Conservation (phyloP, 2,113 vertebrate genomes). For the Pseudonaja textilis region DNA sequence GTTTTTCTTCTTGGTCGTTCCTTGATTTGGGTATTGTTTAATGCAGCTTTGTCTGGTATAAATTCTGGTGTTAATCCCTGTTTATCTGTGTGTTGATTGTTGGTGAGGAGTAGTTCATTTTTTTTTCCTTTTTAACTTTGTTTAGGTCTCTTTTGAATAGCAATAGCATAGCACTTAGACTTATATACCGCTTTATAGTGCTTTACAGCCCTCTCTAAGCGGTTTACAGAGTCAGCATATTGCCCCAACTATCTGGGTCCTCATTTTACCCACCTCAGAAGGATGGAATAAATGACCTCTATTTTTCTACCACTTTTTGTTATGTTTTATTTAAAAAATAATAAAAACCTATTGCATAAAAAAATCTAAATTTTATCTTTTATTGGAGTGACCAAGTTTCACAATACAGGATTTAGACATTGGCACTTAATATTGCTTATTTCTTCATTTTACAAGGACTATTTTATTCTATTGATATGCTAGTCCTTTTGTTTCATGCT, state of each 20-base stretch:
- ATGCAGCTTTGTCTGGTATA: neutral
- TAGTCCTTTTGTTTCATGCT: conserved; percentile 31
- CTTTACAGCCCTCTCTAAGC: too few relatives aligned
- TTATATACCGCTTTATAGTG: too few relatives aligned
- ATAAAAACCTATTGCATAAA: neutral
- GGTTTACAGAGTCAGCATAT: too few relatives aligned
- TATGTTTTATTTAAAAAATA: neutral
- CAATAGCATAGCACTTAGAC: too few relatives aligned
- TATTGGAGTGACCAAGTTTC: conserved; percentile 8
- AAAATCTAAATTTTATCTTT: neutral
- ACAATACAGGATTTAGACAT: conserved; percentile 29
- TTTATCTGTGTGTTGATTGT: neutral
- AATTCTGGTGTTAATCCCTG: neutral
- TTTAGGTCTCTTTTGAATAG: neutral
- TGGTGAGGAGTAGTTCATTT: neutral
- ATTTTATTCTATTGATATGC: conserved; percentile 10
- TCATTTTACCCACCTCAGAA: too few relatives aligned
- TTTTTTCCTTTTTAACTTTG: neutral
- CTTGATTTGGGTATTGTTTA: neutral
- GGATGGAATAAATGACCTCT: neutral
- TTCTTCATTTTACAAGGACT: conserved; percentile 27
- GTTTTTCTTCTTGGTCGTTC: neutral
- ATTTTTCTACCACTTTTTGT: neutral
- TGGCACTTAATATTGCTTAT: conserved; percentile 41
- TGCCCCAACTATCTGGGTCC: too few relatives aligned